Base-by-base conservation (phyloP, 2,888 invertebrate genomes). In the Pollenia labialis region DNA sequence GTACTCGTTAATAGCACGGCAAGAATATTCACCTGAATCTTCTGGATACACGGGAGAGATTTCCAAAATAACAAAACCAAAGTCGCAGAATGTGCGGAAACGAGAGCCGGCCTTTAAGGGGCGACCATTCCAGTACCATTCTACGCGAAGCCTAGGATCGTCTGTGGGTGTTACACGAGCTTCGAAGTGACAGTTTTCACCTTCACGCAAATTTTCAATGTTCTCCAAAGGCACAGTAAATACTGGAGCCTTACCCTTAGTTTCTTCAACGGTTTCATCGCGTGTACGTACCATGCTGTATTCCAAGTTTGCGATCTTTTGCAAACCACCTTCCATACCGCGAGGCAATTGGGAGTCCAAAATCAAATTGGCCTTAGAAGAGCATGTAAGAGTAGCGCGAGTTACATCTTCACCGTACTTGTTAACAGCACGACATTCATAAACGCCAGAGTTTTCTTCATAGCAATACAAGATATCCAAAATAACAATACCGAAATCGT, bases 1-100 rank as follows among this genome's bases (percentile, higher is more conserved):
- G 89, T 97, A 97, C 89, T 97, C 97, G 90, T 98, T 98, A 83
- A 95, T 95, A 18, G 98, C 98, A 91, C 98, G 95, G 94, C 98
- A 98, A 69, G 97, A 96, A 91, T 97, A 97, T 94, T 97, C 97
- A 18, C 98, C 99, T 42, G 98, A 97, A 93, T 99, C 99, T 94
- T 98, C 98, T 1, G 98, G 98, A 92, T 98, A 98, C 12, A 99
- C 98, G 0, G 99, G 99, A 10, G 98, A 97, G 90, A 99, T 99
- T 95, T 99, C 99, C 88, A 99, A 95, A 89, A 99, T 98, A 44
- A 98, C 99, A 92, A 98, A 99, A 82, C 99, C 99, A 93, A 99
- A 99, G 94, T 99, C 99, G 92, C 98, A 97, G 96, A 98, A 98
- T 46, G 99, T 98, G 89, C 99, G 97, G 95, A 98, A 98, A 89